Percentiles rank a stretch among this genome's conserved stretches.
Conservation (phyloP, 2,113 vertebrate genomes). For the Phocoena phocoena region DNA sequence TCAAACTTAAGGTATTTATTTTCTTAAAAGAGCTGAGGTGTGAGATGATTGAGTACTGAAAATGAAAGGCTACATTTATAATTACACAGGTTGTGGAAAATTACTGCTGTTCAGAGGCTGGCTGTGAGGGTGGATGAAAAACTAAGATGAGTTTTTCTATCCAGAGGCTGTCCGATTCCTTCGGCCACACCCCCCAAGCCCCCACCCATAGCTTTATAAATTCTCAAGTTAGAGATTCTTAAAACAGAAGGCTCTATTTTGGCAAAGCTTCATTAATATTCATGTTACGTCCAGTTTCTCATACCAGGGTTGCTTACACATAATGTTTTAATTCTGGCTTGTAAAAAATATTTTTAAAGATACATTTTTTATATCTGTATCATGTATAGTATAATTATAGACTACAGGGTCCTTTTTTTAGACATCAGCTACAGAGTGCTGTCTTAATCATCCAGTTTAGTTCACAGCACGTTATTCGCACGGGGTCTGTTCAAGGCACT, state of each 20-base stretch:
- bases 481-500: neutral
- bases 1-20: slow-evolving; percentile 8
- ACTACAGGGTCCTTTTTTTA: neutral
- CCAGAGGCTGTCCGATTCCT: slow-evolving; percentile 37
- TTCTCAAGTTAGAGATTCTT: slow-evolving; percentile 55
- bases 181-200: neutral
- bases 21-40: neutral
- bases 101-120: neutral
- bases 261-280: slow-evolving; percentile 48
- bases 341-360: slow-evolving; percentile 67
- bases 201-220: neutral
- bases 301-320: slow-evolving; percentile 35
- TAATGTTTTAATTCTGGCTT: slow-evolving; percentile 57
- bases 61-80: neutral
- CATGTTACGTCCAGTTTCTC: slow-evolving; percentile 44
- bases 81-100: neutral
- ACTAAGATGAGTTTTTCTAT: neutral
- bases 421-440: neutral
- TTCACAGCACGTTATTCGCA: neutral
- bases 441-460: slow-evolving; percentile 31
- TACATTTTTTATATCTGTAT: slow-evolving; percentile 53
- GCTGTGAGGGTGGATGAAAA: neutral
- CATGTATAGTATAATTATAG: slow-evolving; percentile 55
- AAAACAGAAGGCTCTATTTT: slow-evolving; percentile 46
- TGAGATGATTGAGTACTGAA: neutral